Base-by-base conservation (phyloP, 1,140 invertebrate species). In the Drosophila bipectinata region DNA sequence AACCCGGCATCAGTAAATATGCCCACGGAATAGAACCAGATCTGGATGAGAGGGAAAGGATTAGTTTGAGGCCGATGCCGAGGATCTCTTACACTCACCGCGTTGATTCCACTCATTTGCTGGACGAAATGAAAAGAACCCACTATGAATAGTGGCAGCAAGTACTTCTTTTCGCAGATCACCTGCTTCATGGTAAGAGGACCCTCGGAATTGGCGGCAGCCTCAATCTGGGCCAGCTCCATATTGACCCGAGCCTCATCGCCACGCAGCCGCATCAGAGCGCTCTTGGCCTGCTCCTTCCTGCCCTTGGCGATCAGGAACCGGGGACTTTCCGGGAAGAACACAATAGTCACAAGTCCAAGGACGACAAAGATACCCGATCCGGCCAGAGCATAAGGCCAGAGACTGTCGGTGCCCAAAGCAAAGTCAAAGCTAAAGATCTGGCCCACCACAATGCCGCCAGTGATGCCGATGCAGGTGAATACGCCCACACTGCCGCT, bases 141-240 rank as follows among this genome's bases (percentile, higher is more conserved):
- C 1, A 95, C 94, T 30, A 97, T 92, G 14, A 96, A 78, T 7
- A 97, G 73, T 9, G 95, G 94, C 45, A 96, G 89, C 24, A 24
- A 34, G 10, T 67, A 15, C 12, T 62, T 77, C 5, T 39, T 56
- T 1, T 64, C 52, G 21, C 48, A 37, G 3, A 77, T n/a, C 18
- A 77, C 59, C 7, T 49, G 26, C 8, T 30, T 52, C 12, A 58
- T 47, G 41, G 55, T 53, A 5, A 49, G 15, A 3, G 53, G 1
- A 96, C 94, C 97, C 97, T 14, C 96, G 96, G 4, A 4, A 26
- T 94, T 93, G 0, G 96, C 94, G 41, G 96, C 93, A 0, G 97
- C 95, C 4, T 94, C 95, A 48, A 97, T 96, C 63, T 96, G 94
- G 79, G 98, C 97, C 51, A 98, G 91, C 92, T 98, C 97, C 82